Evolutionary conservation across 2,888 invertebrate species (phyloP).

Genomic region (Drosophila trichaetosa): DNA sequence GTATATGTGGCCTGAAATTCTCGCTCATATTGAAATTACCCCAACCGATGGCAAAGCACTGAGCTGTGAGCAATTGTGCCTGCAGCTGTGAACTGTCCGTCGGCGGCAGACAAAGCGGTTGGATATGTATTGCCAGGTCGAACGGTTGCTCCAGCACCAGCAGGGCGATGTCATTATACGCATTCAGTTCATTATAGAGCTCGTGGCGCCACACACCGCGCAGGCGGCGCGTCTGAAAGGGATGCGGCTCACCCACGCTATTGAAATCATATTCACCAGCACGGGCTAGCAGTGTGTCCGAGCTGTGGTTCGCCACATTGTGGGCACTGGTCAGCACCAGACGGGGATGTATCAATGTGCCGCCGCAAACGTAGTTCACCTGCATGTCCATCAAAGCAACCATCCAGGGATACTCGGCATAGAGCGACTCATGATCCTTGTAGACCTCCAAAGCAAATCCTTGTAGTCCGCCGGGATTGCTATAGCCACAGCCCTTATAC

Average conservation of each 20-base stretch:
- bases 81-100: conserved; percentile 63
- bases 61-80: conserved; percentile 79
- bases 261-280: conserved; percentile 93
- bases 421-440: conserved; percentile 88
- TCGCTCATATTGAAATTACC: conserved; percentile 77
- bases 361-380: conserved; percentile 90
- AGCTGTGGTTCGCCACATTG: conserved; percentile 84
- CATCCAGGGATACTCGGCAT: conserved; percentile 94
- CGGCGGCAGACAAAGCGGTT: conserved; percentile 88
- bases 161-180: conserved; percentile 91
- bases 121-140: conserved; percentile 88
- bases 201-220: conserved; percentile 72
- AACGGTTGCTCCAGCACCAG: conserved; percentile 88
- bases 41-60: conserved; percentile 79
- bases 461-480: conserved; percentile 90
- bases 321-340: conserved; percentile 93
- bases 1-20: conserved; percentile 86
- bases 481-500: conserved; percentile 88
- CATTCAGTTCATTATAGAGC: conserved; percentile 87
- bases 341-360: conserved; percentile 90
- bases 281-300: conserved; percentile 85
- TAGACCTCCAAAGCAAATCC: conserved; percentile 88
- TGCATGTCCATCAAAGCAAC: conserved; percentile 86
- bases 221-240: conserved; percentile 89
- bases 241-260: conserved; percentile 88